These are phyloP conservation scores for Xylophagus ater DNA, from an alignment of 2,888 invertebrate species.

Conservation along the genomic window DNA sequence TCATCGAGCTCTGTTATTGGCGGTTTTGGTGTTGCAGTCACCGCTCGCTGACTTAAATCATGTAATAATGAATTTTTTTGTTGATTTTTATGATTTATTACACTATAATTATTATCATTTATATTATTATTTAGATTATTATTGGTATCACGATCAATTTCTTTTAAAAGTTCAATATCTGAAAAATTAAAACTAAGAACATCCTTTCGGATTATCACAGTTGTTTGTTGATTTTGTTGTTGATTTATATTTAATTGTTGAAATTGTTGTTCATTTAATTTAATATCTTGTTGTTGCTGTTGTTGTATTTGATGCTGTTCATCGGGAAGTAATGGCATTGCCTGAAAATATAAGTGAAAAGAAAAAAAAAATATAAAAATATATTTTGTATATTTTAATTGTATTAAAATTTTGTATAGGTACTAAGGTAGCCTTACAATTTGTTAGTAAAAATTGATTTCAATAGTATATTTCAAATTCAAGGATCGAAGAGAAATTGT, in stretches of 20 bases:
- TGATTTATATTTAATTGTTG: conserved; percentile 22
- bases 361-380: conserved; percentile 1
- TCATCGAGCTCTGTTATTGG: conserved; percentile 66
- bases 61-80: conserved; percentile 20
- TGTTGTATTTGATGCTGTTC: conserved; percentile 13
- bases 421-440: no score
- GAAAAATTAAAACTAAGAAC: conserved; percentile 38
- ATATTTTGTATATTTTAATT: no score
- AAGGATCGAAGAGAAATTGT: no score
- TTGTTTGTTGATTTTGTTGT: conserved; percentile 25
- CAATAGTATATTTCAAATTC: no score
- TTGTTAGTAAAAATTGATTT: no score
- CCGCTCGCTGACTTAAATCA: conserved; percentile 36
- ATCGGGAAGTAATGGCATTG: conserved; percentile 11
- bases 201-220: conserved; percentile 38
- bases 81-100: not conserved
- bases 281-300: conserved; percentile 15
- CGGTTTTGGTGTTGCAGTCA: conserved; percentile 42
- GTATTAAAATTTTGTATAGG: no score
- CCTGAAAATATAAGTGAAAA: conserved; percentile 13
- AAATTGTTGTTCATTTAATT: conserved; percentile 17
- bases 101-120: conserved; percentile 1
- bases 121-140: not conserved
- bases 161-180: conserved; percentile 35
- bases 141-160: conserved; percentile 24